Evolutionary conservation across 2,797 vertebrate genomes (phyloP).

Genomic region (Uromys caudimaculatus): DNA sequence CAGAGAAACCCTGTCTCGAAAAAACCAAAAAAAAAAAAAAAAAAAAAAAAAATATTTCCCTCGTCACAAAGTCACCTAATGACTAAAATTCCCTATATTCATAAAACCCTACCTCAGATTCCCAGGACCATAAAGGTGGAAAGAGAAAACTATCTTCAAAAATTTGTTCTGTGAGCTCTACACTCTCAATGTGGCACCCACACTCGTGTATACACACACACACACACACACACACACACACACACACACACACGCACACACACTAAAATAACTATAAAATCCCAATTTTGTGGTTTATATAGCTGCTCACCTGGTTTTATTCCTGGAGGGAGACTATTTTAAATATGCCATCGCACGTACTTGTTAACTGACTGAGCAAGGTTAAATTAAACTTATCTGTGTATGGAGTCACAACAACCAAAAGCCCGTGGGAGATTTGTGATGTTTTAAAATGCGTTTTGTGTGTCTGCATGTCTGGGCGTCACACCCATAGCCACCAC

Average conservation of each 20-base stretch:
- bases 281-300: conserved; percentile 36
- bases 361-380: conserved; percentile 33
- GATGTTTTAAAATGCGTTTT: background rate
- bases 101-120: background rate
- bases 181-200: background rate
- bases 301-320: conserved; percentile 39
- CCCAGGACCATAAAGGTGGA: background rate
- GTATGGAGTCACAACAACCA: background rate
- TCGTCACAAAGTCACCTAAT: conserved; percentile 12
- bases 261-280: conserved; percentile 1
- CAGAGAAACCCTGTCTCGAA: no score
- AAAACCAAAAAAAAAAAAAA: no score
- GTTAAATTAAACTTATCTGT: background rate
- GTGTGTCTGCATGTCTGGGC: background rate
- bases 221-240: background rate
- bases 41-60: no score
- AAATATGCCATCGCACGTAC: background rate
- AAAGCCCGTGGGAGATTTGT: conserved; percentile 27
- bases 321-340: conserved; percentile 50
- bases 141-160: background rate
- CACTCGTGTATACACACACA: no score
- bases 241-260: background rate
- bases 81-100: conserved; percentile 42
- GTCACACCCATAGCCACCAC: background rate
- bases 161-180: background rate